These are phyloP conservation scores for Drusus annulatus DNA, from an alignment of 1,140 invertebrate genomes.

Conservation along the genomic window DNA sequence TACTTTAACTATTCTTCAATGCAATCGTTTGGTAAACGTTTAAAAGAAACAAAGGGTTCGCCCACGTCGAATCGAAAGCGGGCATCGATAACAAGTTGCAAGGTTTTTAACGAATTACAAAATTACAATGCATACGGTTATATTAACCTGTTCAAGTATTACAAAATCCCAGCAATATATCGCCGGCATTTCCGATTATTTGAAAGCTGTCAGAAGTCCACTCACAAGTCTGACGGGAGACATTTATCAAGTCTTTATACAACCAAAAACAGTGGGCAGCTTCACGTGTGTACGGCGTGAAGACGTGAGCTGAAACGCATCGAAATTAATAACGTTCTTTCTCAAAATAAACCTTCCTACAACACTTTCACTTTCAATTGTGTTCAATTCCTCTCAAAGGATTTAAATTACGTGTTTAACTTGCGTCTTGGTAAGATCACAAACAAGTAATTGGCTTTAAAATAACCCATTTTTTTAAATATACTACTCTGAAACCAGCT, in stretches of 20 bases:
- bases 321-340: slow-evolving; percentile 24
- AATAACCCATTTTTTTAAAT: neutral
- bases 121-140: neutral
- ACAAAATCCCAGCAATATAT: neutral
- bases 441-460: neutral
- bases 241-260: slow-evolving; percentile 48
- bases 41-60: neutral
- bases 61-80: neutral
- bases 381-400: neutral
- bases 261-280: slow-evolving; percentile 27
- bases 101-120: neutral
- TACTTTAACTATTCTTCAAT: too few species aligned
- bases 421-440: neutral
- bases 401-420: neutral
- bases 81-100: neutral
- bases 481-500: too few species aligned
- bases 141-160: slow-evolving; percentile 4
- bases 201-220: slow-evolving; percentile 39
- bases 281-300: slow-evolving; percentile 1
- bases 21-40: neutral
- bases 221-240: slow-evolving; percentile 46
- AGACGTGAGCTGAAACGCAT: slow-evolving; percentile 26
- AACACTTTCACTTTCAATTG: slow-evolving; percentile 30
- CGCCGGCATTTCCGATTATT: slow-evolving; percentile 7
- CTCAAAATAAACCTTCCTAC: neutral